These are phyloP conservation scores for Xiphias gladius DNA, from an alignment of 2,113 vertebrate species.

Conservation along the genomic window DNA sequence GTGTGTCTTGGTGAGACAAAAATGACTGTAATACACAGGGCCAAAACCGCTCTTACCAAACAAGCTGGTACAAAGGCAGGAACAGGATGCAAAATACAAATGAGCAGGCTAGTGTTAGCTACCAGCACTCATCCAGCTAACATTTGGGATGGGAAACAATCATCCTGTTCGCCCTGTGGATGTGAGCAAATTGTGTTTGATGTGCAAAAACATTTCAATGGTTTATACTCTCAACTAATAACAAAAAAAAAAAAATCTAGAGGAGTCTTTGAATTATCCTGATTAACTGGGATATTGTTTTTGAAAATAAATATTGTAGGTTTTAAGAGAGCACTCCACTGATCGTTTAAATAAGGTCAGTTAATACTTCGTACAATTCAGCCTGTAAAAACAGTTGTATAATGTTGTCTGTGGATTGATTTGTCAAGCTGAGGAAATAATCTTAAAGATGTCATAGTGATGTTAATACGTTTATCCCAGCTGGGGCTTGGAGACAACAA, in stretches of 20 bases:
- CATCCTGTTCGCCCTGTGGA: background rate
- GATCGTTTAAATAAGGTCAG: background rate
- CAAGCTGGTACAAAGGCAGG: background rate
- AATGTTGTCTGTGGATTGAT: background rate
- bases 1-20: constrained; percentile 6
- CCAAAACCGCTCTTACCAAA: background rate
- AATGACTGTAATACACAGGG: background rate
- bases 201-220: background rate
- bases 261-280: background rate
- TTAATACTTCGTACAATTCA: background rate
- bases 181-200: background rate
- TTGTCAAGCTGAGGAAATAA: background rate
- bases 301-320: background rate
- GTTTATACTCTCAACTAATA: background rate
- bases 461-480: background rate
- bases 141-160: background rate
- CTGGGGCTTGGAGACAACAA: background rate
- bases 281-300: background rate
- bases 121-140: background rate
- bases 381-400: background rate
- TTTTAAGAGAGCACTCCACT: background rate
- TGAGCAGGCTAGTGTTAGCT: background rate
- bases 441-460: background rate
- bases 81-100: background rate
- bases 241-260: no score